Conservation (phyloP, 1,140 invertebrate species). For the Oedothorax gibbosus region DNA sequence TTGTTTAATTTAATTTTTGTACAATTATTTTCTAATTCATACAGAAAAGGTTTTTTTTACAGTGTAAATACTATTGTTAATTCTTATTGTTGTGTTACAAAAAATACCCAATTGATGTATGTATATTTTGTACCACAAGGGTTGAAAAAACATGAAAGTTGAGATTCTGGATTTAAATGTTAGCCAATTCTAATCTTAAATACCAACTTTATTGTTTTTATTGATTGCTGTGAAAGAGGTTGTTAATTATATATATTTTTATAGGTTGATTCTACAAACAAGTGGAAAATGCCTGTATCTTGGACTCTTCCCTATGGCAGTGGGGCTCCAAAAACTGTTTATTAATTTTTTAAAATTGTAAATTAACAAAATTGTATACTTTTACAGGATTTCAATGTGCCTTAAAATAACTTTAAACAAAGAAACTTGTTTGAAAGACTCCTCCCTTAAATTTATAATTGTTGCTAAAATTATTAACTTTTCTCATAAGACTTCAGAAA, state of each 20-base stretch:
- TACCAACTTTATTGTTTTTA: background rate
- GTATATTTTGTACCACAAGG: background rate
- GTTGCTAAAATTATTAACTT: no score
- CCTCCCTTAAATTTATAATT: no score
- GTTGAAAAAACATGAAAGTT: background rate
- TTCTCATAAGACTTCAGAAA: no score
- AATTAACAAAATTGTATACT: background rate
- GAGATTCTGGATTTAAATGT: background rate
- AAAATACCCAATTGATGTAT: background rate
- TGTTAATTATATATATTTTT: background rate
- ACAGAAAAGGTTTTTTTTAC: no score
- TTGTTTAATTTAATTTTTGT: background rate
- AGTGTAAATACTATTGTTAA: background rate
- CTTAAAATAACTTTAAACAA: no score
- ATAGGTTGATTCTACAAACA: background rate
- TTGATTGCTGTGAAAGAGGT: background rate
- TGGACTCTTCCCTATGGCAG: constrained; percentile 39
- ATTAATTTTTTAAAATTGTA: background rate
- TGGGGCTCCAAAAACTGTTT: constrained; percentile 23
- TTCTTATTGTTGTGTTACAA: background rate
- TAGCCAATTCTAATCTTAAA: background rate
- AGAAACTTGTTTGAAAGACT: no score
- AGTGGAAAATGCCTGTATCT: constrained; percentile 27
- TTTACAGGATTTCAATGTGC: no score
- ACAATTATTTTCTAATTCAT: background rate